Conservation (phyloP, 2,797 vertebrate genomes). For the Mionectes olivaceus region DNA sequence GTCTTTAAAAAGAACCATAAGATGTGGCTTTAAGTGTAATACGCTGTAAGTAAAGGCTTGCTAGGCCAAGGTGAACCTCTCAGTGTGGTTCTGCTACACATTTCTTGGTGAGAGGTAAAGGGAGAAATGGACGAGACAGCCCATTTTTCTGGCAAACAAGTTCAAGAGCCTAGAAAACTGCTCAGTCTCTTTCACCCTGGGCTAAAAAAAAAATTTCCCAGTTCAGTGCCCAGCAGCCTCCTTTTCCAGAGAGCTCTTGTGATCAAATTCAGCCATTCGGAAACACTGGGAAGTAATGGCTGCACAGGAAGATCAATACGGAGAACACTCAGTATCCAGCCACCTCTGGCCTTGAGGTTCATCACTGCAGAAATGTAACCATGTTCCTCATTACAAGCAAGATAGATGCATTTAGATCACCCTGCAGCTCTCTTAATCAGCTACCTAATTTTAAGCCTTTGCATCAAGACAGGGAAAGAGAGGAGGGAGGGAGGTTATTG, state of each 20-base stretch:
- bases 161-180: neutral
- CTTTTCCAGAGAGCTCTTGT: neutral
- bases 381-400: constrained; percentile 20
- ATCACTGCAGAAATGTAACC: constrained; percentile 21
- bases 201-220: neutral
- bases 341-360: neutral
- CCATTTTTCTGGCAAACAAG: neutral
- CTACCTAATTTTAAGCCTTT: constrained; percentile 43
- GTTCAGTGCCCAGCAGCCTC: neutral
- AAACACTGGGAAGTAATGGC: neutral
- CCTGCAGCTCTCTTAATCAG: constrained; percentile 54
- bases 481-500: neutral
- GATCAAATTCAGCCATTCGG: neutral
- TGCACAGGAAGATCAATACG: neutral
- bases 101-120: neutral
- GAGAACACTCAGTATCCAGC: neutral
- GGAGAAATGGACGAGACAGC: neutral
- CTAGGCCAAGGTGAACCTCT: neutral
- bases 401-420: neutral
- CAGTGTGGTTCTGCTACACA: neutral
- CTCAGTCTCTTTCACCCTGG: neutral
- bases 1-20: neutral
- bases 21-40: neutral
- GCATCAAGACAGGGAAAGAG: neutral
- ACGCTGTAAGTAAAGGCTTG: neutral